Evolutionary conservation across 2,797 vertebrate genomes (phyloP).

Genomic region (Ambastaia sidthimunki): DNA sequence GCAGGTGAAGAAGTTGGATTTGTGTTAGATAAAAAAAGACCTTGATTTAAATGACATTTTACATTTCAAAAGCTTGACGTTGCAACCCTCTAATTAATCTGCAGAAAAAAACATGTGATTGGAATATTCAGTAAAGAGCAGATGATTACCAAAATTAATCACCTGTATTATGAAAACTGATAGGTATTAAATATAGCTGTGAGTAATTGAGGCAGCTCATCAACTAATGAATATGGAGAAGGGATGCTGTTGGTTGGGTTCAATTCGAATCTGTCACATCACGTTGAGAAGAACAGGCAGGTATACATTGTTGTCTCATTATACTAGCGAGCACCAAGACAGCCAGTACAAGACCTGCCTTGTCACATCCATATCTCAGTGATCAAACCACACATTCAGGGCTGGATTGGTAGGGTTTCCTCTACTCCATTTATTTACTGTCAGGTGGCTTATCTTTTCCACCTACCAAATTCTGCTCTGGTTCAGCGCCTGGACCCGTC

Average conservation of each 20-base stretch:
- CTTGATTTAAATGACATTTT: constrained; percentile 31
- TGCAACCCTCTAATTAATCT: constrained; percentile 32
- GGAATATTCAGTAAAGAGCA: constrained; percentile 12
- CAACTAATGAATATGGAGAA: constrained; percentile 3
- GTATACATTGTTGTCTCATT: constrained; percentile 2
- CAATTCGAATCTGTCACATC: neutral
- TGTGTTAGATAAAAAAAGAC: neutral
- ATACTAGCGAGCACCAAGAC: neutral
- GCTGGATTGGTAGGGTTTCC: constrained; percentile 44
- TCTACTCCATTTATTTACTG: constrained; percentile 33
- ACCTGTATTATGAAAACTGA: constrained; percentile 21
- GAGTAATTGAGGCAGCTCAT: constrained; percentile 26
- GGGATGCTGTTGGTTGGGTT: neutral
- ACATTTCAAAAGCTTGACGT: neutral
- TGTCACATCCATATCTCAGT: constrained; percentile 8
- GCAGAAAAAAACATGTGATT: neutral
- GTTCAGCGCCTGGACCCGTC: constrained; percentile 49
- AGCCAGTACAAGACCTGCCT: constrained; percentile 3
- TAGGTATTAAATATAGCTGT: constrained; percentile 19
- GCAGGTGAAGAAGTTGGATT: neutral
- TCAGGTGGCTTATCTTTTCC: constrained; percentile 49
- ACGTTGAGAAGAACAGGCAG: constrained; percentile 4
- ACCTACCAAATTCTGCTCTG: constrained; percentile 41
- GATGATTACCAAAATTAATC: constrained; percentile 29
- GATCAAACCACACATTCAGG: constrained; percentile 65